phyloP scores from a whole-genome alignment of 2,113 vertebrate species.

The Serinus canaria region DNA sequence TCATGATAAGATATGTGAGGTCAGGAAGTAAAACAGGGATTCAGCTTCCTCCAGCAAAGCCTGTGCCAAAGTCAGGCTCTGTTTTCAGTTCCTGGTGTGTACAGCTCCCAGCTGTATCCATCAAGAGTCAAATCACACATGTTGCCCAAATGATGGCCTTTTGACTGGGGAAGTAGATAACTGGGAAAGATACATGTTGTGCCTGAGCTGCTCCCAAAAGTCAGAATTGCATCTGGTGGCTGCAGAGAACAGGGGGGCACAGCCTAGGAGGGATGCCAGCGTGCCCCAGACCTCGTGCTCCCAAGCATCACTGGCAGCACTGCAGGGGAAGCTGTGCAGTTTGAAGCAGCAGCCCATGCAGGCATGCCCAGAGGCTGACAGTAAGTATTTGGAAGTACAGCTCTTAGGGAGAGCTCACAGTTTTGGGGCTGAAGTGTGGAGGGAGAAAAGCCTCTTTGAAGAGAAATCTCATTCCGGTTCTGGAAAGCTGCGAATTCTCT shows the following conservation, averaged over 20 bases:
- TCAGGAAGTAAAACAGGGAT: neutral
- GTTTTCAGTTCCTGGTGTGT: neutral
- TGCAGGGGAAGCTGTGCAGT: neutral
- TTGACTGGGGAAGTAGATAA: neutral
- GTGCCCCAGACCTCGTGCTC: rapidly evolving
- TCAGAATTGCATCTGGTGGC: neutral
- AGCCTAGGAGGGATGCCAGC: neutral
- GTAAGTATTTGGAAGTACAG: neutral
- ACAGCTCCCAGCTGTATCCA: neutral
- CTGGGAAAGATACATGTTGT: neutral
- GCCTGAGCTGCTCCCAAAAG: neutral
- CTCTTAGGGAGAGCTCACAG: neutral
- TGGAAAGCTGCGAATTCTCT: neutral
- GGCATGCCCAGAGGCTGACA: neutral
- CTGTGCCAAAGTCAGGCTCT: neutral
- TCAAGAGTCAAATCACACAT: neutral
- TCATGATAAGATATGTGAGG: neutral
- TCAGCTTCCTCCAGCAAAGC: neutral
- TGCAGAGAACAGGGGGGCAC: neutral
- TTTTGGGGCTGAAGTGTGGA: neutral
- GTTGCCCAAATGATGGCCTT: neutral
- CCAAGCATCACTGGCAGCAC: neutral
- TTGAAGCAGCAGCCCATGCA: neutral
- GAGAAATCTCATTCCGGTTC: neutral
- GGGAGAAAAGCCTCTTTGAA: neutral